A percentile compares a stretch with the other conserved stretches of the same genome.
phyloP scores from a whole-genome alignment of 2,113 vertebrate genomes.

The Tragelaphus scriptus region DNA sequence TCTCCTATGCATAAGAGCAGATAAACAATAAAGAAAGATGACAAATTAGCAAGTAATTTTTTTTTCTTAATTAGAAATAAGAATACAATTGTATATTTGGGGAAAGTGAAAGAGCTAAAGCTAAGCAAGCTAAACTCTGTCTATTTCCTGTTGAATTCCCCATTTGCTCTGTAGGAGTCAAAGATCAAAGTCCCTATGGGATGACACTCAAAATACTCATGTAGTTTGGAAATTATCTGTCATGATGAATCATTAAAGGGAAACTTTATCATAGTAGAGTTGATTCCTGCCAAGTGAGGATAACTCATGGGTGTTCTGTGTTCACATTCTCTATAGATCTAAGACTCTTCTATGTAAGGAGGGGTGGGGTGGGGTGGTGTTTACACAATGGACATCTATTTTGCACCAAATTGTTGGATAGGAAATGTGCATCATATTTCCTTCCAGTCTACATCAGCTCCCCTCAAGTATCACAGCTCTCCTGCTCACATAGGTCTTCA shows the following conservation, averaged over 20 bases:
- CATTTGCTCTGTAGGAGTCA: background rate
- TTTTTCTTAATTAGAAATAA: constrained; percentile 19
- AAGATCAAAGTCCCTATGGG: background rate
- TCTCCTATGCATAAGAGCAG: background rate
- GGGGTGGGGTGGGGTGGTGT: background rate
- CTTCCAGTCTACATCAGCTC: background rate
- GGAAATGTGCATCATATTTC: background rate
- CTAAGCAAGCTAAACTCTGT: background rate
- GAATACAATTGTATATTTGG: background rate
- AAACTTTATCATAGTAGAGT: background rate
- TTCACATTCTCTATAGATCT: background rate
- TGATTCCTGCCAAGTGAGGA: background rate
- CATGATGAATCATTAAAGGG: background rate
- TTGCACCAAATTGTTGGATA: background rate
- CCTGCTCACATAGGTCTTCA: background rate
- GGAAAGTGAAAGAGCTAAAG: background rate
- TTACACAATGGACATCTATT: background rate
- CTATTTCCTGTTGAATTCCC: background rate
- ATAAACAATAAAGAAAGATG: constrained; percentile 48
- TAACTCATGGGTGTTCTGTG: background rate
- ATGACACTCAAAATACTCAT: background rate
- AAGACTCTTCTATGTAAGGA: background rate
- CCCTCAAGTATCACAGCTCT: background rate
- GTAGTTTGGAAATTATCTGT: background rate
- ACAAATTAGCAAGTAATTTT: background rate